phyloP scores from a whole-genome alignment of 2,113 vertebrate genomes.

The Trachemys scripta region DNA sequence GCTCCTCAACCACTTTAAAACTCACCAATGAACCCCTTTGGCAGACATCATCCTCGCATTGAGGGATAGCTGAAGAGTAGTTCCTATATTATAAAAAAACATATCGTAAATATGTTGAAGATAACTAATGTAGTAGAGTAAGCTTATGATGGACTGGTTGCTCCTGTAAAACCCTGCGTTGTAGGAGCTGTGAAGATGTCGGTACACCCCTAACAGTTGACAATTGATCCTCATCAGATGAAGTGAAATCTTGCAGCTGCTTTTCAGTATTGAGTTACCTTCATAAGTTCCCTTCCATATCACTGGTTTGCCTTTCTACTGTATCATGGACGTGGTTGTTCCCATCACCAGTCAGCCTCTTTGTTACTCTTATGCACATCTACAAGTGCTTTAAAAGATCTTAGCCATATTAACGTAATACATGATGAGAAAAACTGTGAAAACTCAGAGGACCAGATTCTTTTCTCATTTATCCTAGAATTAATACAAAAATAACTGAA shows the following conservation, averaged over 20 bases:
- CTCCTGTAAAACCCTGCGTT: background rate
- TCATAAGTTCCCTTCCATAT: background rate
- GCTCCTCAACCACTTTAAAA: too few species aligned
- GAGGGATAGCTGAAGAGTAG: background rate
- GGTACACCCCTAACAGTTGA: background rate
- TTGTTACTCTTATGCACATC: background rate
- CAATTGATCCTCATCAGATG: background rate
- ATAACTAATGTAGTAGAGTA: background rate
- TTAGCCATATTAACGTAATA: background rate
- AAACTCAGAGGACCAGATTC: accelerated
- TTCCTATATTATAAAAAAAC: background rate
- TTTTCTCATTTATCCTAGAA: background rate
- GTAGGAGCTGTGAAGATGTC: background rate
- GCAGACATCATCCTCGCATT: too few species aligned
- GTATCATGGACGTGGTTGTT: background rate
- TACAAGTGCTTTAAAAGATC: background rate
- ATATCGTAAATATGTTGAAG: constrained; percentile 2
- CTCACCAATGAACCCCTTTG: too few species aligned
- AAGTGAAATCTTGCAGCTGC: background rate
- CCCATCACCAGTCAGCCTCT: background rate
- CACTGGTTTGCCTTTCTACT: background rate
- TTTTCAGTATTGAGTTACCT: background rate
- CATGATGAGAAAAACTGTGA: background rate
- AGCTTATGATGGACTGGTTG: background rate
- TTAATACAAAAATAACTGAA: background rate